Base-by-base conservation (phyloP, 2,888 invertebrate genomes). In the Drosophila atroscutellata region DNA sequence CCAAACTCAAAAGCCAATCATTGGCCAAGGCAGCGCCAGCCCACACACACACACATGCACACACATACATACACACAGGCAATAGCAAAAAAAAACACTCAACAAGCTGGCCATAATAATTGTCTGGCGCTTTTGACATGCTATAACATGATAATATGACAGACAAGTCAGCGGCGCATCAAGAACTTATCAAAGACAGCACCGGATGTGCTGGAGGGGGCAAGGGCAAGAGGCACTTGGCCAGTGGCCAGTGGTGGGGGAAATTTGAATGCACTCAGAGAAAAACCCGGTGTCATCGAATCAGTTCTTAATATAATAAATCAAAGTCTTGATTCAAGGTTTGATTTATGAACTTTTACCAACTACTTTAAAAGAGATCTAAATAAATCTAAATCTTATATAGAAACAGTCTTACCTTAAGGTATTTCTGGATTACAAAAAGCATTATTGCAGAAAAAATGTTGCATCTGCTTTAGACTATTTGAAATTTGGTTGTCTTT, bases 61-160 rank as follows among this genome's bases (percentile, higher is more conserved):
- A 15, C 18, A 77, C 80, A 77, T 77, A 77, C 72, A 20, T 1
- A 36, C 13, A 15, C 24, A 77, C 78, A 82, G 72, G 73, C 68
- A 73, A 74, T 64, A 54, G 61, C 49, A 60, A 63, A 69, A 24
- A 24, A 73, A 34, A 73, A 34, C 63, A 75, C 76, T 80, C 60
- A 66, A 47, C 20, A 58, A 24, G 18, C 49, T 15, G 47, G 64
- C 72, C 75, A 72, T 76, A 80, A 77, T 79, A 72, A 75, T 77
- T 75, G 80, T 57, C 71, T 60, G 72, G 80, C 75, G 77, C 80
- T 80, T 88, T 80, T 83, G 91, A 88, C 88, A 88, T 72, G 84
- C 74, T 59, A 82, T 59, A 87, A 86, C 81, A 80, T 74, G 89
- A 89, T 90, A 79, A 89, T 90, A 88, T 90, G 91, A 91, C 90